Evolutionary conservation across 2,797 vertebrate species (phyloP).

Genomic region (Macropus fuliginosus): DNA sequence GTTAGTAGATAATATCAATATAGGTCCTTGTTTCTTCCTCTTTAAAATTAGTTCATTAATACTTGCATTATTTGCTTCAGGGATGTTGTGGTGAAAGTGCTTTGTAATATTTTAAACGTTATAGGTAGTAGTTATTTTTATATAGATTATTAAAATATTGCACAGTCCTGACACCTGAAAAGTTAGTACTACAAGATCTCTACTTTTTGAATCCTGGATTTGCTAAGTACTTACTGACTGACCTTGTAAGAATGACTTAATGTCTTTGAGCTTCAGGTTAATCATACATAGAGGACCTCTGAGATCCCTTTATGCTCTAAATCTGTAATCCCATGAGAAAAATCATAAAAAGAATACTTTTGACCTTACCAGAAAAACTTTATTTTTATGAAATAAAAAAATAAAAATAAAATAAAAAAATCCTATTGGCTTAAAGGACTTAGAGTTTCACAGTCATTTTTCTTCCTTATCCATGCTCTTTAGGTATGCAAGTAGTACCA

Average conservation of each 20-base stretch:
- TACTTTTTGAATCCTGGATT: background rate
- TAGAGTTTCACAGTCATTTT: background rate
- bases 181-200: background rate
- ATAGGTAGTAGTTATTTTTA: background rate
- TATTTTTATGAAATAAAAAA: no score
- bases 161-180: background rate
- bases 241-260: background rate
- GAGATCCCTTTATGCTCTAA: background rate
- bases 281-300: background rate
- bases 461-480: background rate
- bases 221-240: background rate
- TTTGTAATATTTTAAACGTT: background rate
- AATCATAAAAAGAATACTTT: background rate
- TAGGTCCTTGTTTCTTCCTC: background rate
- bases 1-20: conserved; percentile 7
- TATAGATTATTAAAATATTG: background rate
- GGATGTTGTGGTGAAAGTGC: background rate
- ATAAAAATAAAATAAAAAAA: no score
- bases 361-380: no score
- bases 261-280: background rate
- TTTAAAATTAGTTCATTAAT: background rate
- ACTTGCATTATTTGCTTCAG: background rate
- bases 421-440: background rate
- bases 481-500: background rate
- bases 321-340: background rate